A percentile compares a stretch with the other conserved stretches of the same genome.
These are phyloP conservation scores for Etheostoma perlongum DNA, from an alignment of 2,797 vertebrate genomes.

Conservation along the genomic window DNA sequence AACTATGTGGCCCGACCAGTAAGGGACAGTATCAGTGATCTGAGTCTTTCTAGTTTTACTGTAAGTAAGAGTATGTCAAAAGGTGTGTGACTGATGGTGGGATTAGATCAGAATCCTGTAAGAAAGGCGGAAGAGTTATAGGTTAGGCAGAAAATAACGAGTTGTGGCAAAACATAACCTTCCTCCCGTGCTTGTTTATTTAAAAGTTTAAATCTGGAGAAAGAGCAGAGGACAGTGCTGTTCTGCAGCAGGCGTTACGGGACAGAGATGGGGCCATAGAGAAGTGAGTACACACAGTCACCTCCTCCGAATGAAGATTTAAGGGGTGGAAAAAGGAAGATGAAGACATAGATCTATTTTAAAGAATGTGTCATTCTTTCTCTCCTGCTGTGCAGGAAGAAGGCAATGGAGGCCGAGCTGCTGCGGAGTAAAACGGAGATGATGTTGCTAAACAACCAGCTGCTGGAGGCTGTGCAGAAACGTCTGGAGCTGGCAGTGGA, in stretches of 20 bases:
- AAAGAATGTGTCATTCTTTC: constrained; percentile 42
- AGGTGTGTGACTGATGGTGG: background rate
- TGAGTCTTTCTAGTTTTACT: background rate
- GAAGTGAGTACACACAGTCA: constrained; percentile 81
- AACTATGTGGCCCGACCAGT: constrained; percentile 59
- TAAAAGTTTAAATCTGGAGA: constrained; percentile 45
- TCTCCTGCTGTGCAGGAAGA: constrained; percentile 81
- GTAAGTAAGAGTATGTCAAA: background rate
- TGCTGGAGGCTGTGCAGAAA: constrained; percentile 88
- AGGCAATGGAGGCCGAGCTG: constrained; percentile 88
- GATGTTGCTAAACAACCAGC: constrained; percentile 86
- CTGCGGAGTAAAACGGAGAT: constrained; percentile 85
- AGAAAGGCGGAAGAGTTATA: background rate
- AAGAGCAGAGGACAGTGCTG: constrained; percentile 55
- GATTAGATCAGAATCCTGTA: constrained; percentile 6
- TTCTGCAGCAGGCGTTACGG: constrained; percentile 85
- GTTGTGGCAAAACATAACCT: background rate
- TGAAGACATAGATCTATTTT: constrained; percentile 14
- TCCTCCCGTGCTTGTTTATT: background rate
- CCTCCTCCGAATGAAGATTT: constrained; percentile 24
- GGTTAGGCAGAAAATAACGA: background rate
- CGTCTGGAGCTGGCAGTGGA: constrained; percentile 88
- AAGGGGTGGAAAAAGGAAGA: constrained; percentile 12
- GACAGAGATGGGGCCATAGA: constrained; percentile 90
- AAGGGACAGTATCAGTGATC: constrained; percentile 11